Percentiles rank a stretch among this genome's conserved stretches.
phyloP scores from a whole-genome alignment of 30 jellyfish, hydroid and myxozoan species.

The Clytia hemisphaerica region DNA sequence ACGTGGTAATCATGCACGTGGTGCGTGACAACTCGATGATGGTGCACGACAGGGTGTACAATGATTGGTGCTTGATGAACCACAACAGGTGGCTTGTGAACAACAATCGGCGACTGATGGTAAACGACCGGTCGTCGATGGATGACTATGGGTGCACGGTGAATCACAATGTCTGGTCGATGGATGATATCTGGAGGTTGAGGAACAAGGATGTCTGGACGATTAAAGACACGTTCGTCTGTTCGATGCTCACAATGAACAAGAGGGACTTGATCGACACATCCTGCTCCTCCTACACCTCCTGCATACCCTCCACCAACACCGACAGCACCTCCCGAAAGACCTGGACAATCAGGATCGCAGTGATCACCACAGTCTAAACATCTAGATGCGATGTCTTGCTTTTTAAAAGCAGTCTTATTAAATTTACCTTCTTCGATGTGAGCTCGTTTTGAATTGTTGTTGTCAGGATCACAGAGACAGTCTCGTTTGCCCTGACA shows the following conservation, averaged over 20 bases:
- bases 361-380: conserved; percentile 12
- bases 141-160: conserved; percentile 68
- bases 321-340: background rate
- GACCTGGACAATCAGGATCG: conserved; percentile 11
- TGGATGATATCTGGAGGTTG: conserved; percentile 67
- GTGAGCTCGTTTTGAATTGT: background rate
- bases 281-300: conserved; percentile 2
- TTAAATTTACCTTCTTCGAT: conserved; percentile 10
- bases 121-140: conserved; percentile 72
- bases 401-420: conserved; percentile 13
- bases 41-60: conserved; percentile 71
- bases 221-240: conserved; percentile 23
- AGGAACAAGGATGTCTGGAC: conserved; percentile 66
- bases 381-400: conserved; percentile 15
- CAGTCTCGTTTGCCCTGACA: conserved; percentile 79
- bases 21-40: conserved; percentile 63
- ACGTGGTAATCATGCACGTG: conserved; percentile 69
- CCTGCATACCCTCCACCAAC: conserved; percentile 22
- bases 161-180: conserved; percentile 68
- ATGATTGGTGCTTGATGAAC: conserved; percentile 68
- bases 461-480: conserved; percentile 44
- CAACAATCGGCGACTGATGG: conserved; percentile 78
- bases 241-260: too few relatives aligned
- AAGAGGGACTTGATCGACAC: background rate
- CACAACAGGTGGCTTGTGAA: conserved; percentile 61